Evolutionary conservation across 1,140 invertebrate species (phyloP).

Genomic region (Pseudomyrmex concolor): DNA sequence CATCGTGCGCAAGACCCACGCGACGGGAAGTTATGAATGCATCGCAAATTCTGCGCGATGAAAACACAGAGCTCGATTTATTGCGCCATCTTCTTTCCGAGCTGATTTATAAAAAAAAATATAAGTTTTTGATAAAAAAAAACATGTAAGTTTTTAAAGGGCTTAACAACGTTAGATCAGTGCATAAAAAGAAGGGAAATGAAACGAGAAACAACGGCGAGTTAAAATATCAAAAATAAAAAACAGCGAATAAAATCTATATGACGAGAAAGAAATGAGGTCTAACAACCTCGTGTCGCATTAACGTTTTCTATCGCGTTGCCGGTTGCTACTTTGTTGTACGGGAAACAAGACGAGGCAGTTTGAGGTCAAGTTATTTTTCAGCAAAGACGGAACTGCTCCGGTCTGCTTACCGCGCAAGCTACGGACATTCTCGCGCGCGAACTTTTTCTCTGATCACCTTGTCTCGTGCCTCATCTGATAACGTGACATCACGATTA

Average conservation of each 20-base stretch:
- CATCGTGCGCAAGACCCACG: constrained; percentile 68
- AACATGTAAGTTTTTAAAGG: background rate
- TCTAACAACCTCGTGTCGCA: constrained; percentile 33
- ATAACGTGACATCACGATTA: constrained; percentile 80
- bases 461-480: constrained; percentile 72
- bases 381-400: constrained; percentile 52
- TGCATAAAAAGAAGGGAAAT: constrained; percentile 3
- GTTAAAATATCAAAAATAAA: no score
- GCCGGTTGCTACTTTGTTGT: constrained; percentile 50
- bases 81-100: background rate
- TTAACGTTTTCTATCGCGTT: constrained; percentile 51
- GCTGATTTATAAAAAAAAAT: background rate
- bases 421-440: constrained; percentile 74
- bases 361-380: constrained; percentile 76
- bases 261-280: constrained; percentile 30
- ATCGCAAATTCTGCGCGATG: constrained; percentile 28
- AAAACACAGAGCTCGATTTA: constrained; percentile 33
- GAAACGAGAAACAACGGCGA: background rate
- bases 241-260: constrained; percentile 2
- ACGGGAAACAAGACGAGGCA: constrained; percentile 70
- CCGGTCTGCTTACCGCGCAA: constrained; percentile 71
- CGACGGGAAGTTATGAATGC: constrained; percentile 69
- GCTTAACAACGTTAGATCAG: background rate
- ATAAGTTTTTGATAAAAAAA: background rate
- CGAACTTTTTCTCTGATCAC: constrained; percentile 65